Evolutionary conservation across 2,797 vertebrate genomes (phyloP), one percentile per base, ranked within the genome.

Genomic region (Halcyon leucocephala): DNA sequence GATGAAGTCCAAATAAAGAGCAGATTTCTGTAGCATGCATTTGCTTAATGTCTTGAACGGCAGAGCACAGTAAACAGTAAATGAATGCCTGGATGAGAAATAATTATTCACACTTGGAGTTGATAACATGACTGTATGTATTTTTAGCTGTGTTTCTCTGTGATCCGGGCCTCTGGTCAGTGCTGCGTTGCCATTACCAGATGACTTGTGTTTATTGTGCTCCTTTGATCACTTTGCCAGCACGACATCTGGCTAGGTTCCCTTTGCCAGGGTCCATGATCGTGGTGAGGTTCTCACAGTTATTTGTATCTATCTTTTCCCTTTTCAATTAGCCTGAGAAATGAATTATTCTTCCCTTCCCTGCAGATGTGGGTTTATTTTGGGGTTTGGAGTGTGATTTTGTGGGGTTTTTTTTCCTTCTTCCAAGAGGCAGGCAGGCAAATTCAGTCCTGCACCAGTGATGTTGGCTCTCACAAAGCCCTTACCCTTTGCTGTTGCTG

Each of bases 141-240:
- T 84, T 90, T 92, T 92, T 70, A 89, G 72, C 64, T 80, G 37
- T 70, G 54, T 72, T 89, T 44, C 72, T 66, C 69, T 54, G 28
- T 60, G 39, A 3, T 74, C 62, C 86, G 69, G 58, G 60, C 60
- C 60, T 80, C 81, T 95, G 95, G 78, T 92, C 94, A 82, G 70
- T 41, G 66, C 94, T 73, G 31, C 26, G 1, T n/a, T 93, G 81
- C 89, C 42, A 3, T 69, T 64, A 79, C 83, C 86, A 92, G 73
- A 86, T 71, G 80, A 93, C 58, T 82, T 86, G 66, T 7, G 6
- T 85, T 94, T 65, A 22, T 39, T 79, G 70, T 0, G 0, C 51
- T 85, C 60, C 84, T 95, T 96, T 85, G 89, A 97, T 95, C 2
- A 0, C 48, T 95, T 92, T 95, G 89, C 94, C 93, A 96, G 55